phyloP scores from a whole-genome alignment of 2,113 vertebrate species.

The Apteryx mantelli region DNA sequence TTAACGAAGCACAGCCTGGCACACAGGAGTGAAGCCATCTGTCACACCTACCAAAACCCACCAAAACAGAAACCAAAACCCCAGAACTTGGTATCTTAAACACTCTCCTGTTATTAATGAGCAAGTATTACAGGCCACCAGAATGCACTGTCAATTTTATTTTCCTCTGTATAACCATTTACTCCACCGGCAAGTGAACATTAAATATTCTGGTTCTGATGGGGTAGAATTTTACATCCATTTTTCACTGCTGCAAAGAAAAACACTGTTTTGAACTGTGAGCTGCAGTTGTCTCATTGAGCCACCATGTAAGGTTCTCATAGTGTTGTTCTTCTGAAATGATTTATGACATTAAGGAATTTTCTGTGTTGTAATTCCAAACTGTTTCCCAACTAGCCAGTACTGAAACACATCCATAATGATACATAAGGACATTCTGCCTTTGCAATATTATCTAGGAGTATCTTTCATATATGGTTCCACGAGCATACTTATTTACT shows the following conservation, averaged over 20 bases:
- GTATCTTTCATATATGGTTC: background rate
- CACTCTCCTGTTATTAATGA: background rate
- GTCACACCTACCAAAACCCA: background rate
- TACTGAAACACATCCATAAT: background rate
- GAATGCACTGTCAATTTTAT: too few species aligned
- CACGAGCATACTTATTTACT: background rate
- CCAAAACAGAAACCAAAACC: background rate
- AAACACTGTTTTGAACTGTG: background rate
- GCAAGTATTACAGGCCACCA: background rate
- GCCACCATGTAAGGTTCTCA: too few species aligned
- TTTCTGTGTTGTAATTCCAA: background rate
- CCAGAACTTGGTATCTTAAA: background rate
- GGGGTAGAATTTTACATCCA: background rate
- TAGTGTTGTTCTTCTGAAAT: background rate
- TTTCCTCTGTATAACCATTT: background rate
- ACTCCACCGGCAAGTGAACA: too few species aligned
- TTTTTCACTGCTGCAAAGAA: background rate
- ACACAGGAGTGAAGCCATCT: background rate
- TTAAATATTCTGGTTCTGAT: background rate
- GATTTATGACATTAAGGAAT: background rate
- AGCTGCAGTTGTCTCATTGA: background rate
- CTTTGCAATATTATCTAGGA: background rate
- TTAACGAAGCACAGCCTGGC: too few species aligned
- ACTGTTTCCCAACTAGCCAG: background rate
- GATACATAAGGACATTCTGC: background rate